A percentile compares a stretch with the other conserved stretches of the same genome.
Conservation (phyloP, 2,888 invertebrate species). For the Halictus quadricinctus region DNA sequence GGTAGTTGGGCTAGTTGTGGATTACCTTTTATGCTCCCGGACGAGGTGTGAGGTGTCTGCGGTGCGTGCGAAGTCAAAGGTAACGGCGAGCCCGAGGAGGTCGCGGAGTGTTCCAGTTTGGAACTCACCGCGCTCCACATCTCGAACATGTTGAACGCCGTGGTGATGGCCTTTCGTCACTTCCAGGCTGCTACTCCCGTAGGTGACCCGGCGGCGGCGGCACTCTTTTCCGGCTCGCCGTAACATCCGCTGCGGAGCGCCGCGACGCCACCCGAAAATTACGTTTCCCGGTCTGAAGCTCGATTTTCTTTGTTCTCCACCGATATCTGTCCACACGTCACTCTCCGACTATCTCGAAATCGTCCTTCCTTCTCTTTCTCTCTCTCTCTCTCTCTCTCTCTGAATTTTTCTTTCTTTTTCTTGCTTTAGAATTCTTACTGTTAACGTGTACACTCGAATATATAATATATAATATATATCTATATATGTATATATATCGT, state of each 20-base stretch:
- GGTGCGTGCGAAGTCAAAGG: slow-evolving; percentile 83
- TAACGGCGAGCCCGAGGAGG: slow-evolving; percentile 81
- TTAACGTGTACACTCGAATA: background rate
- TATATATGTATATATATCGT: background rate
- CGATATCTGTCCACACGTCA: background rate
- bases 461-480: background rate
- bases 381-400: too few relatives aligned
- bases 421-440: background rate
- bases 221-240: slow-evolving; percentile 57
- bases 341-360: background rate
- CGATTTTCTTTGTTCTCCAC: slow-evolving; percentile 7
- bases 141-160: slow-evolving; percentile 88
- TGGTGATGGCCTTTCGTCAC: slow-evolving; percentile 73
- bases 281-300: slow-evolving; percentile 24
- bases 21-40: slow-evolving; percentile 93
- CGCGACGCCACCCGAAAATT: slow-evolving; percentile 47
- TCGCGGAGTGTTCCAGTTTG: slow-evolving; percentile 86
- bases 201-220: slow-evolving; percentile 56
- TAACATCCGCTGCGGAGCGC: slow-evolving; percentile 66
- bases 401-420: too few relatives aligned
- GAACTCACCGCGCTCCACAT: slow-evolving; percentile 92
- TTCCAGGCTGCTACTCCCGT: slow-evolving; percentile 65
- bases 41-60: slow-evolving; percentile 91
- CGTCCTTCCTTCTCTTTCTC: background rate
- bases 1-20: background rate